Base-by-base conservation (phyloP, 2,888 invertebrate genomes). In the Biston betularia region DNA sequence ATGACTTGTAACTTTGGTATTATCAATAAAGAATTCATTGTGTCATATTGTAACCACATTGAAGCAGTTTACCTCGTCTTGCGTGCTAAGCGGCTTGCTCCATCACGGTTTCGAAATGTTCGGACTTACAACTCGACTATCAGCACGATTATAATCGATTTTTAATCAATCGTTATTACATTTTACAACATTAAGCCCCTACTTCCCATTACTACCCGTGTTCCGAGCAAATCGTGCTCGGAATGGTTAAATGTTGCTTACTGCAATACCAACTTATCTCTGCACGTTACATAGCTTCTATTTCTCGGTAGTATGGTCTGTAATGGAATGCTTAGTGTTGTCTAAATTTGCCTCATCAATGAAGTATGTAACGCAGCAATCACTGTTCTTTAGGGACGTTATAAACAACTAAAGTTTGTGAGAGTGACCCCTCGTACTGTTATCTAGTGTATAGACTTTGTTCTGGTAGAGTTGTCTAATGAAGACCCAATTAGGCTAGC, bases 231-330 rank as follows among this genome's bases (percentile, higher is more conserved):
- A 65, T 75, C 87, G 87, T 86, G 87, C 79, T 72, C 71, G 42
- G 85, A 85, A 87, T 86, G 76, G 77, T 75, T 75, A 85, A 83
- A 77, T 71, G 74, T 79, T 79, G 78, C 81, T 86, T 83, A 84
- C 73, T 79, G 78, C 68, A 79, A 76, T 65, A 78, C 82, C 74
- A 75, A 64, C 54, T 63, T 79, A 73, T 24, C 42, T 67, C 57
- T 77, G 64, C 80, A 59, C 48, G 34, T 9, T 10, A 8, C 8
- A 12, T 38, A 33, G 44, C n/a, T 42, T 15, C 38, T 71, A 75
- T 66, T 10, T 0, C 0, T 7, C 14, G 0, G 50, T 0, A 0
- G 55, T 78, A 83, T 71, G 65, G 77, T 70, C 60, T 53, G 46
- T 38, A 70, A 71, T 79, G 38, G 62, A 7, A 60, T 6, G 38